Evolutionary conservation across 2,888 invertebrate genomes (phyloP), one percentile per base, ranked within the genome.

Genomic region (Amphipyra berbera): DNA sequence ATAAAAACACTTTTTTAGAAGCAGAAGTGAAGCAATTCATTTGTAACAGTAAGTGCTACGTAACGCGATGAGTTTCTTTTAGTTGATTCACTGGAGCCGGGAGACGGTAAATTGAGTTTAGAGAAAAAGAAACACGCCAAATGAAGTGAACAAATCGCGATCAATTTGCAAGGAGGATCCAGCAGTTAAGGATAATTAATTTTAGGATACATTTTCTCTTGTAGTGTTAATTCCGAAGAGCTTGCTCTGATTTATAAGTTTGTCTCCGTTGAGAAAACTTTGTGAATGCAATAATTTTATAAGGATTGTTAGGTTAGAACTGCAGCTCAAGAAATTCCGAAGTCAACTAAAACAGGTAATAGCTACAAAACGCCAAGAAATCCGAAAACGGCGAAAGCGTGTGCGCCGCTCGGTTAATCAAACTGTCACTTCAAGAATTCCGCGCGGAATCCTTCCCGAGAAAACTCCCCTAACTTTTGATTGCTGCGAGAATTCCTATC

Each of bases 341-440:
- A 85, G 88, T 88, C 86, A 88, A 85, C 87, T 88, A 79, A 84
- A 87, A 77, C 87, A 89, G 88, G 88, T 89, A 88, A 86, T 88
- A 84, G 86, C 86, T 85, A 89, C 88, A 85, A 88, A 91, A 89
- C 85, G 88, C 90, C 88, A 89, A 89, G 90, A 90, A 91, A 90
- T 92, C 88, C 88, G 87, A 89, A 89, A 88, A 85, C 85, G 86
- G 84, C 78, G 81, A 84, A 87, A 89, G 92, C 93, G 92, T 93
- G 91, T 92, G 92, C 93, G 89, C 91, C 89, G 87, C 88, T 91
- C 94, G 89, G 94, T 94, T 95, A 95, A 95, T 95, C 94, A 95
- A 95, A 95, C 94, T 95, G 95, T 95, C 95, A 94, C 93, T 92
- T 90, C 87, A 94, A 94, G 95, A 95, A 95, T 95, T 92, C 93